Conservation (phyloP, 1,140 invertebrate genomes). For the Chrysoperla carnea region DNA sequence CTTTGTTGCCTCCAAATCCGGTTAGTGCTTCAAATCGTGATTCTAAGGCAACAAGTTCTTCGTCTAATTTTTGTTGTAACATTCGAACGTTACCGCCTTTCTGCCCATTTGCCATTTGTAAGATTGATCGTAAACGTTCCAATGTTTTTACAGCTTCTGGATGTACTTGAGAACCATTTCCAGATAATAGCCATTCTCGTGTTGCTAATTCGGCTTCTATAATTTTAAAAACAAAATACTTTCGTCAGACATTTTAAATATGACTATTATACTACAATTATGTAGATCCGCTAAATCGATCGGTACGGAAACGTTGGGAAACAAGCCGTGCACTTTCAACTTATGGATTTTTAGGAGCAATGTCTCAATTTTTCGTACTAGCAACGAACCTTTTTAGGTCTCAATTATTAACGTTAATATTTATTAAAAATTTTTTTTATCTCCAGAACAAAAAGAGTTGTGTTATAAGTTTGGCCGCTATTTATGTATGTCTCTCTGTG, state of each 20-base stretch:
- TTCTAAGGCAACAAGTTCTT: conserved; percentile 24
- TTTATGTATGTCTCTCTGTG: too few species aligned
- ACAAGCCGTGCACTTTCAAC: too few species aligned
- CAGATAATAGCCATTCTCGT: conserved; percentile 27
- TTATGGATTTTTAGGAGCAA: too few species aligned
- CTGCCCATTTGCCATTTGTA: conserved; percentile 27
- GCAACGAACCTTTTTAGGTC: too few species aligned
- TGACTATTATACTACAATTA: too few species aligned
- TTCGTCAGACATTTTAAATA: neutral
- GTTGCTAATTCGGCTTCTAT: conserved; percentile 28
- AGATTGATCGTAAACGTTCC: conserved; percentile 25
- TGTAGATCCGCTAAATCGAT: too few species aligned
- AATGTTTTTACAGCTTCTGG: conserved; percentile 28
- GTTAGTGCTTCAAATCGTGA: conserved; percentile 7
- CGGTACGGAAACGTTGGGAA: too few species aligned
- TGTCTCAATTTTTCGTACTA: too few species aligned
- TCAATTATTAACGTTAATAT: too few species aligned
- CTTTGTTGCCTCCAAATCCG: neutral
- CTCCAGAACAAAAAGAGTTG: too few species aligned
- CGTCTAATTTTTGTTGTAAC: conserved; percentile 18
- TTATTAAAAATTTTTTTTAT: too few species aligned
- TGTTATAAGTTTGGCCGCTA: too few species aligned
- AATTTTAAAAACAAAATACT: conserved; percentile 4
- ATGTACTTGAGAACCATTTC: conserved; percentile 22
- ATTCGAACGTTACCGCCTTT: conserved; percentile 9